Base-by-base conservation (phyloP, 2,113 vertebrate genomes). In the Plecotus auritus region DNA sequence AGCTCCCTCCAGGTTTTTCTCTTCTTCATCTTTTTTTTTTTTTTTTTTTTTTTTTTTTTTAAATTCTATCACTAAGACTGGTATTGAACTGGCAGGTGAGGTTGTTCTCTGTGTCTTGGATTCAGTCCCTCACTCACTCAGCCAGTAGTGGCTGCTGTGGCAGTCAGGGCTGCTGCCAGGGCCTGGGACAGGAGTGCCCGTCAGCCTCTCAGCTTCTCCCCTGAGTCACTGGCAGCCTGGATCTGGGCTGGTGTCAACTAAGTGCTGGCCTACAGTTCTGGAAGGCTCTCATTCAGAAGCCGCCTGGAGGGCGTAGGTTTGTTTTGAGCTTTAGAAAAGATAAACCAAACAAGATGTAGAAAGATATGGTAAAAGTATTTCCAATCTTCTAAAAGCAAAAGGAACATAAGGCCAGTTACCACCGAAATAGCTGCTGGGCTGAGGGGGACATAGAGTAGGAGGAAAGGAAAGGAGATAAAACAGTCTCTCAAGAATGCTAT, bases 311-410 rank as follows among this genome's bases (percentile, higher is more conserved):
- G 47, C 94, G 51, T 37, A 35, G 45, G 66, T 82, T 83, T 59
- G 73, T 69, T 56, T 56, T 86, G 69, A 74, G 54, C 16, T 89
- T 85, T 47, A 88, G 86, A 87, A 91, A 92, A 87, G 66, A 87
- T 76, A 94, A 93, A 90, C 77, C 54, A 92, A 94, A 90, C 23
- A 54, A 49, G 66, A 95, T 88, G 73, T 42, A 28, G 69, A 82
- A 42, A 28, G 32, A 12, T 86, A 49, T 56, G 32, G 90, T 47
- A 78, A 54, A 85, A 82, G 32, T 28, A 49, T 13, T 86, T 80
- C 22, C 26, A 59, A 42, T 47, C 74, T 35, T 89, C 49, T 72
- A 61, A 91, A 45, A 90, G 66, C 42, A 76, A 74, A 82, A 72
- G 26, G 74, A 83, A 8, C 32, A 14, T 37, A 10, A 64, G 35